Evolutionary conservation across 2,888 invertebrate species (phyloP), one percentile per base, ranked within the genome.

Genomic region (Coenonympha glycerion): DNA sequence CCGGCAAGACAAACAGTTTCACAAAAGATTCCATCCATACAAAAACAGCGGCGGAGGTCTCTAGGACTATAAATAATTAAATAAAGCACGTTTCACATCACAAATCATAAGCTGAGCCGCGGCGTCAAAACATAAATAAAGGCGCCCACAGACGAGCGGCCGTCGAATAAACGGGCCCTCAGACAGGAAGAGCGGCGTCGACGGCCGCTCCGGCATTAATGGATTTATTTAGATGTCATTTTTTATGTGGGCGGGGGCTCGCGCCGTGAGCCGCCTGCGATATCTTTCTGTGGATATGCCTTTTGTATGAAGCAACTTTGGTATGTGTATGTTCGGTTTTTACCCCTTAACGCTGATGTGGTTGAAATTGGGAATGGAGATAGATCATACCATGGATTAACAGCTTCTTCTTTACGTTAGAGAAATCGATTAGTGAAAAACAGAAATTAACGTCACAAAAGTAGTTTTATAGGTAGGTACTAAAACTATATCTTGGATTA

Each of bases 151-250:
- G 71, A 79, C 79, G 62, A 61, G 71, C 64, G 63, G 63, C 62
- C 61, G 64, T 69, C 71, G 71, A 72, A 79, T 80, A 79, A 83
- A 81, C 78, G 80, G 79, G 71, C 75, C 72, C 68, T 71, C 68
- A 72, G 75, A 80, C 83, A 82, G 83, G 85, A 84, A 82, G 81
- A 79, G 67, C 72, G 67, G 69, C 67, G 68, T 64, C 64, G 62
- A 54, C 63, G 58, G 11, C 30, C 45, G 64, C 64, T 61, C 50
- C 56, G 57, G 64, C 62, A 75, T 70, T 85, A 87, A 87, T 87
- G 86, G 86, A 86, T 86, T 85, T 86, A 87, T 87, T 87, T 87
- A 86, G 86, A 87, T 84, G 86, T 87, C 86, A 86, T 86, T 86
- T 87, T 87, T 86, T 86, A 86, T 85, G 86, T 87, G 86, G 86